A percentile compares a stretch with the other conserved stretches of the same genome.
These are phyloP conservation scores for Triops cancriformis DNA, from an alignment of 1,140 invertebrate species.

Conservation along the genomic window DNA sequence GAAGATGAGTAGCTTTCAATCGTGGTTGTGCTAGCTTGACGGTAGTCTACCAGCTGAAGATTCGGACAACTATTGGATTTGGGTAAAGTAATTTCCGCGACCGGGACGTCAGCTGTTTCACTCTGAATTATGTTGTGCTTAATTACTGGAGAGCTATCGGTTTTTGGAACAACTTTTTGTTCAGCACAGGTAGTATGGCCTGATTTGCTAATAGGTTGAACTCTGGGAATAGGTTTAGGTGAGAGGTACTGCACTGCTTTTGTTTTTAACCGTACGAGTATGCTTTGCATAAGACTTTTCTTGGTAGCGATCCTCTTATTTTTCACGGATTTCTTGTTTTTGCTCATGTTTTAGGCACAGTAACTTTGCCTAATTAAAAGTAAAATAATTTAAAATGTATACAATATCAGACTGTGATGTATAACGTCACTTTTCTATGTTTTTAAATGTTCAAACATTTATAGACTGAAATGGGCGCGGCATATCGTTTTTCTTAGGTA, in stretches of 20 bases:
- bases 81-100: no score
- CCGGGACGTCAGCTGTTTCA: no score
- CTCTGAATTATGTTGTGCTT: no score
- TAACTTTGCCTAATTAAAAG: no score
- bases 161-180: not conserved
- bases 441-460: not conserved
- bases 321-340: not conserved
- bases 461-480: not conserved
- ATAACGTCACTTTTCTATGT: not conserved
- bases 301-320: not conserved
- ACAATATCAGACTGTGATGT: not conserved
- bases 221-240: not conserved
- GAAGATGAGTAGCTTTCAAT: not conserved
- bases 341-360: not conserved
- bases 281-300: not conserved
- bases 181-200: not conserved
- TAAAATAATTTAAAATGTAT: not conserved
- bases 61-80: not conserved
- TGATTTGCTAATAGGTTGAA: not conserved
- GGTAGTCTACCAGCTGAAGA: not conserved
- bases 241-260: not conserved
- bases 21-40: not conserved
- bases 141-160: no score
- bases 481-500: not conserved
- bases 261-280: not conserved